Evolutionary conservation across 2,797 vertebrate genomes (phyloP).

Genomic region (Leontopithecus rosalia): DNA sequence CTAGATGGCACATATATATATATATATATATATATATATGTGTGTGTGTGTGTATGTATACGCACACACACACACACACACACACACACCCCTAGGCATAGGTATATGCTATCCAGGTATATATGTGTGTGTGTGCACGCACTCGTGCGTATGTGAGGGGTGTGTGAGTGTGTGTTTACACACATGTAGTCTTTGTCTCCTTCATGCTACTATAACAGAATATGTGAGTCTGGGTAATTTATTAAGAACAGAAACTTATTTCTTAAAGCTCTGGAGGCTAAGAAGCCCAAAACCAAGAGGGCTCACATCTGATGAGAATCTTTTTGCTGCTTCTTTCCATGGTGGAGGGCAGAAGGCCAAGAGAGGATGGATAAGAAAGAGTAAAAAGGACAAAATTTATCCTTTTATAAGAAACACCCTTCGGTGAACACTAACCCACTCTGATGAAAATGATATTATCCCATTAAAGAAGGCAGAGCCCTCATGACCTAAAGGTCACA

Average conservation of each 20-base stretch:
- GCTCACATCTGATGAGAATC: neutral
- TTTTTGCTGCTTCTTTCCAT: neutral
- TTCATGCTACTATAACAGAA: neutral
- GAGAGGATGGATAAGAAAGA: neutral
- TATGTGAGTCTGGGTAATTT: neutral
- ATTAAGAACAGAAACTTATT: neutral
- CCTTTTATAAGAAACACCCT: neutral
- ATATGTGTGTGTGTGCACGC: too few species aligned
- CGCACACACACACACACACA: too few species aligned
- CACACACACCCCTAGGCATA: too few species aligned
- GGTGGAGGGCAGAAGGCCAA: too few species aligned
- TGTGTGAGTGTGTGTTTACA: neutral
- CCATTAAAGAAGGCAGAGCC: neutral
- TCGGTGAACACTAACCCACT: neutral
- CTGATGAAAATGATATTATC: neutral
- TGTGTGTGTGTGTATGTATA: too few species aligned
- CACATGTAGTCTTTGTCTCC: neutral
- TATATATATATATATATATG: too few species aligned
- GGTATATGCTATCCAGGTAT: too few species aligned
- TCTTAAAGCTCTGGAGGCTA: neutral
- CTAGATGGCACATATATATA: neutral
- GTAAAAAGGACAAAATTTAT: neutral
- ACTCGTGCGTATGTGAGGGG: neutral
- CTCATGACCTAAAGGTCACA: neutral
- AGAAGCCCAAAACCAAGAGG: neutral